Base-by-base conservation (phyloP, 2,888 invertebrate species). In the Mayetiola destructor region DNA sequence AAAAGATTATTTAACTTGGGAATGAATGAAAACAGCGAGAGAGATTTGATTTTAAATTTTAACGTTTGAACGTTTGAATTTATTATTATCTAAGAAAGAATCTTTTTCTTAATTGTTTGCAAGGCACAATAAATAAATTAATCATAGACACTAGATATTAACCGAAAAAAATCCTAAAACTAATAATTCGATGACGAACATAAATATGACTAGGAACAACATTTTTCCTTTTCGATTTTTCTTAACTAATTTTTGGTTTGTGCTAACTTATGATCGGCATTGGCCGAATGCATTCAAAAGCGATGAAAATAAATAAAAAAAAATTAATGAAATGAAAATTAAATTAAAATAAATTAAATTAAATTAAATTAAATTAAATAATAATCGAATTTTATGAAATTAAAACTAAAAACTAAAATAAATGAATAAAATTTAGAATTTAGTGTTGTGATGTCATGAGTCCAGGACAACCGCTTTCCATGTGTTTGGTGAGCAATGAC, bases 401-500 rank as follows among this genome's bases (percentile, higher is more conserved):
- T n/a, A n/a, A n/a, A n/a, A n/a, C n/a, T n/a, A n/a, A 39, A 39
- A 39, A 18, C 21, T 21, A n/a, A 40, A 40, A 16, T 8, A 18
- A 16, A 18, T 39, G 20, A 39, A 18, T 42, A 23, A 42, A 12
- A 23, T 23, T 21, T 42, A 12, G 8, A n/a, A n/a, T 23, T 23
- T 8, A 23, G 21, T 12, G 3, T 42, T 10, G 14, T 37, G 37
- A 14, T 20, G 37, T 21, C 37, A 39, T 36, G n/a, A n/a, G n/a
- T 30, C 58, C 58, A 2, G 58, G 79, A 65, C 93, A 93, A 1
- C 93, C 93, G 27, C 87, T 84, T 65, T 92, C 91, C 64, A 87
- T 77, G 73, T 97, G 96, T 71, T 97, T 97, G 65, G 87, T 85
- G 62, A 97, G 76, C 60, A 97, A 75, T 0, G 94, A 94, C 94